Base-by-base conservation (phyloP, 2,113 vertebrate genomes). In the Epinephelus moara region DNA sequence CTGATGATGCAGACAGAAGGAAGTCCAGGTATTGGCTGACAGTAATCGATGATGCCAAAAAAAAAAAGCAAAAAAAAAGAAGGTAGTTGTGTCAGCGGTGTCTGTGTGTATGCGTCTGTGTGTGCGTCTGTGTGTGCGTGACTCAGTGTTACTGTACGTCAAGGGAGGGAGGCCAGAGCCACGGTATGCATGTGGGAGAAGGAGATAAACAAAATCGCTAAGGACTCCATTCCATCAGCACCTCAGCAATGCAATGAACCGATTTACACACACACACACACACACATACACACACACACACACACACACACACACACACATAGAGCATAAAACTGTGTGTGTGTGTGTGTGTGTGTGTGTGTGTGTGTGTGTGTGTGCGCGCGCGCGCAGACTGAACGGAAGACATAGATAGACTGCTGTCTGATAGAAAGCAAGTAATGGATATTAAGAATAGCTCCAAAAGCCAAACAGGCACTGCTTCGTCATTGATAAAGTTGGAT, bases 141-240 rank as follows among this genome's bases (percentile, higher is more conserved):
- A 27, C 50, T 56, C 17, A 4, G 23, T 49, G 64, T 75, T 21
- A 23, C 52, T 61, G 56, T 74, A 64, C 8, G 33, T 78, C 70
- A 14, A 45, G 73, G 79, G 70, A 84, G 80, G 77, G 70, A 84
- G 80, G 77, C 23, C 71, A 53, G 78, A 59, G 77, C 66, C 4
- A 12, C 55, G 13, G 50, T 60, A 50, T 83, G 80, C 72, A 59
- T 76, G 66, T 84, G 71, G 75, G 81, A 81, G 74, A 76, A 42
- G 2, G 60, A 88, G 89, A 93, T 89, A 91, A 92, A 88, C 89
- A 60, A 80, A 86, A 87, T 89, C 62, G 5, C 78, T 70, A 56
- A 77, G 63, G 74, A 75, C 72, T 79, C 62, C 45, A 53, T 77
- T 89, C 71, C 84, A 86, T 91, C 85, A 85, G 75, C 72, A 70